phyloP scores from a whole-genome alignment of 1,140 invertebrate genomes.

The Himalopsyche phryganea region DNA sequence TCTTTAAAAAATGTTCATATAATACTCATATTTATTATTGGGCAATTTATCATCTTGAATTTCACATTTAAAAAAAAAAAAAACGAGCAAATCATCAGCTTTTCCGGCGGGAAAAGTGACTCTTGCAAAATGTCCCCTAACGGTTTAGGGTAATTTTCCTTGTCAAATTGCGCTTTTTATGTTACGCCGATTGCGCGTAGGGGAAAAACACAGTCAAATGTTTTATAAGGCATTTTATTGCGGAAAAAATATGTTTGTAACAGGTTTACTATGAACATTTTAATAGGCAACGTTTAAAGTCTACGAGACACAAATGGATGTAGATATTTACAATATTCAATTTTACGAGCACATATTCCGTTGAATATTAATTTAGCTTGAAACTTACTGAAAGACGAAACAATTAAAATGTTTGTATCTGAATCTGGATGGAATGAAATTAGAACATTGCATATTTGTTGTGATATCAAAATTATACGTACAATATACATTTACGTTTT shows the following conservation, averaged over 20 bases:
- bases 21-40: constrained; percentile 1
- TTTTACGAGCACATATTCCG: too few species aligned
- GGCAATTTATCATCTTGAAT: constrained; percentile 3
- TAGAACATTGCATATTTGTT: too few species aligned
- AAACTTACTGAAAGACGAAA: too few species aligned
- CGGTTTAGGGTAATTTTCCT: constrained; percentile 34
- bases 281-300: too few species aligned
- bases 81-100: constrained; percentile 23
- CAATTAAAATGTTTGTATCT: too few species aligned
- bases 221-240: constrained; percentile 29
- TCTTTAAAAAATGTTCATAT: too few species aligned
- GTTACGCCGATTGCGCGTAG: constrained; percentile 26
- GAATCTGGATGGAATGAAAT: too few species aligned
- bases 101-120: constrained; percentile 26
- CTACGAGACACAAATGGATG: too few species aligned
- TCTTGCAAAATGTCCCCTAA: constrained; percentile 12
- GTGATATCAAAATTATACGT: too few species aligned
- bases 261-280: constrained; percentile 6
- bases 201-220: constrained; percentile 23
- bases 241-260: constrained; percentile 7
- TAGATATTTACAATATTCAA: too few species aligned
- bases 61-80: constrained; percentile 3
- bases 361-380: too few species aligned
- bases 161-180: constrained; percentile 36
- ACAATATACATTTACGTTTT: too few species aligned